Conservation (phyloP, 2,797 vertebrate species). For the Leptatherina wallacei region DNA sequence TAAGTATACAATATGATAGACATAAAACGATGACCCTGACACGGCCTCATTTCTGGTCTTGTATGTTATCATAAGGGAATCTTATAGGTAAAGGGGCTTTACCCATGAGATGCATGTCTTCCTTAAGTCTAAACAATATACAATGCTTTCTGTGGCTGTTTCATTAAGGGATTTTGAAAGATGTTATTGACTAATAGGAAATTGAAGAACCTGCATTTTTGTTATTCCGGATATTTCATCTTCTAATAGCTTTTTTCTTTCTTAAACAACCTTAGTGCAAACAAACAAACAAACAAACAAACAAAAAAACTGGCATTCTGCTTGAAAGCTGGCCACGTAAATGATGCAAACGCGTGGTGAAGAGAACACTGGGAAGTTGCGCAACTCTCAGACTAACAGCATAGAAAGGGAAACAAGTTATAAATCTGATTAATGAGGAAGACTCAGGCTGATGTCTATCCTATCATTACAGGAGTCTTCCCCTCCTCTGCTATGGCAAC, state of each 20-base stretch:
- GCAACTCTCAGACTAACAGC: slow-evolving; percentile 22
- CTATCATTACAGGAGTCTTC: slow-evolving; percentile 35
- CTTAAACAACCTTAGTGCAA: neutral
- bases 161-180: neutral
- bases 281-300: neutral
- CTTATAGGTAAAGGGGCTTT: neutral
- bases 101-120: neutral
- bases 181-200: neutral
- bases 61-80: slow-evolving; percentile 10
- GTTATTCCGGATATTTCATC: neutral
- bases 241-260: neutral
- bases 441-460: slow-evolving; percentile 46
- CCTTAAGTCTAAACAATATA: slow-evolving; percentile 3
- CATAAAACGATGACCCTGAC: slow-evolving; percentile 16
- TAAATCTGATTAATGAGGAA: slow-evolving; percentile 38
- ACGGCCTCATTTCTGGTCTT: neutral
- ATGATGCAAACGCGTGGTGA: slow-evolving; percentile 29
- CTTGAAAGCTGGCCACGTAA: slow-evolving; percentile 26
- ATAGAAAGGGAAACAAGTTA: slow-evolving; percentile 3
- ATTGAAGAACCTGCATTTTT: slow-evolving; percentile 14
- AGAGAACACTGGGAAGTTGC: slow-evolving; percentile 22
- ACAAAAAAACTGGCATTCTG: neutral
- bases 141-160: neutral
- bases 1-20: slow-evolving; percentile 12
- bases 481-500: slow-evolving; percentile 32